These are phyloP conservation scores for Drosophila percnosoma DNA, from an alignment of 2,888 invertebrate genomes.

Conservation along the genomic window DNA sequence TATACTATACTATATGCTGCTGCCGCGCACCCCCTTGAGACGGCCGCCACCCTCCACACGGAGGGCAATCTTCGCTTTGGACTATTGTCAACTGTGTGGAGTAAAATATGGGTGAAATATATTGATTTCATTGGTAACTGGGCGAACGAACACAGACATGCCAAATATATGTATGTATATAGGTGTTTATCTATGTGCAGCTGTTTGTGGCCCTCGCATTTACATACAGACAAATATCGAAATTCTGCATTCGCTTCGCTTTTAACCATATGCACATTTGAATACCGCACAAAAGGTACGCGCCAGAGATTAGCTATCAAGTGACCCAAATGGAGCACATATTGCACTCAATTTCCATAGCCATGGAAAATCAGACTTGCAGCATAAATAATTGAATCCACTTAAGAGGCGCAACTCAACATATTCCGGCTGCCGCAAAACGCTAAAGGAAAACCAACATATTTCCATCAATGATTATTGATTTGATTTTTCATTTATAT, in stretches of 20 bases:
- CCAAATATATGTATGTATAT: not conserved
- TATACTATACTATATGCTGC: not conserved
- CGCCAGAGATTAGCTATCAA: constrained; percentile 9
- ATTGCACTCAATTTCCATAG: not conserved
- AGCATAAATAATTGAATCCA: not conserved
- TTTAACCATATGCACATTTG: constrained; percentile 50
- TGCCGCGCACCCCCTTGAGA: not conserved
- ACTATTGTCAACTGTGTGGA: not conserved
- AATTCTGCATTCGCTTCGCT: constrained; percentile 1
- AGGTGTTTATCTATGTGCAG: not conserved
- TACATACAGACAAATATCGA: not conserved
- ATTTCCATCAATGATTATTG: not conserved
- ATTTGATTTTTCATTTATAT: not conserved
- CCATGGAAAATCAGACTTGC: not conserved
- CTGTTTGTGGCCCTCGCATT: not conserved
- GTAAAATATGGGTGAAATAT: not conserved
- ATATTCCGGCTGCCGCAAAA: not conserved
- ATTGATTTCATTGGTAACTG: not conserved
- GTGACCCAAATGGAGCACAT: not conserved
- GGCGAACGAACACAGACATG: not conserved
- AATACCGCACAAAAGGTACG: constrained; percentile 54
- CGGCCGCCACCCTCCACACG: not conserved
- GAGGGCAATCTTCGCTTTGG: not conserved
- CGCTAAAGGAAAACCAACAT: not conserved
- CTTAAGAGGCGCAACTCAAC: no score